phyloP scores from a whole-genome alignment of 1,140 invertebrate genomes.

The Drosophila elegans region DNA sequence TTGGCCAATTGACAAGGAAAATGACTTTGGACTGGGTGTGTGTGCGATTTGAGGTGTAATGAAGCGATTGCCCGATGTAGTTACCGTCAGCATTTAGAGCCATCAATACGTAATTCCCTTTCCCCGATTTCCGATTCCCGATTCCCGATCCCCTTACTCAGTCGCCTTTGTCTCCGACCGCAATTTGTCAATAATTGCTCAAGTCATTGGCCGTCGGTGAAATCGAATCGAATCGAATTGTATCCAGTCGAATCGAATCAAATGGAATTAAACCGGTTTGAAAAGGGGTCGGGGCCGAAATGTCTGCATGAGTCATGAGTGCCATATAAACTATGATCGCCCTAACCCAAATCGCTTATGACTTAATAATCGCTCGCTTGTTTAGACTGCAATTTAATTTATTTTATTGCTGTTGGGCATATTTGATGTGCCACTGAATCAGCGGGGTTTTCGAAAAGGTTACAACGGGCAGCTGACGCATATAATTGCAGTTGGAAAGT shows the following conservation, averaged over 20 bases:
- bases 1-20: constrained; percentile 51
- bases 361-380: constrained; percentile 11
- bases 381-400: constrained; percentile 7
- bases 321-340: constrained; percentile 22
- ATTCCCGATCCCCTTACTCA: background rate
- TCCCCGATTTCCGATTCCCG: constrained; percentile 1
- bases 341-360: constrained; percentile 12
- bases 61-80: constrained; percentile 52
- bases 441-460: background rate
- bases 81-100: constrained; percentile 56
- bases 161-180: background rate
- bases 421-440: constrained; percentile 1
- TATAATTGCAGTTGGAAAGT: background rate
- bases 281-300: background rate
- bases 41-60: constrained; percentile 48
- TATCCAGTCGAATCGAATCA: background rate
- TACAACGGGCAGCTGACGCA: background rate
- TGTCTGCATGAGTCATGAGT: constrained; percentile 34
- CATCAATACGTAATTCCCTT: constrained; percentile 62
- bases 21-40: constrained; percentile 27
- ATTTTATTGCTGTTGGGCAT: constrained; percentile 8
- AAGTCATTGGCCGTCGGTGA: constrained; percentile 24
- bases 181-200: constrained; percentile 51
- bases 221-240: constrained; percentile 15
- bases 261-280: background rate